phyloP scores from a whole-genome alignment of 2,888 invertebrate species.

The Mantis religiosa region DNA sequence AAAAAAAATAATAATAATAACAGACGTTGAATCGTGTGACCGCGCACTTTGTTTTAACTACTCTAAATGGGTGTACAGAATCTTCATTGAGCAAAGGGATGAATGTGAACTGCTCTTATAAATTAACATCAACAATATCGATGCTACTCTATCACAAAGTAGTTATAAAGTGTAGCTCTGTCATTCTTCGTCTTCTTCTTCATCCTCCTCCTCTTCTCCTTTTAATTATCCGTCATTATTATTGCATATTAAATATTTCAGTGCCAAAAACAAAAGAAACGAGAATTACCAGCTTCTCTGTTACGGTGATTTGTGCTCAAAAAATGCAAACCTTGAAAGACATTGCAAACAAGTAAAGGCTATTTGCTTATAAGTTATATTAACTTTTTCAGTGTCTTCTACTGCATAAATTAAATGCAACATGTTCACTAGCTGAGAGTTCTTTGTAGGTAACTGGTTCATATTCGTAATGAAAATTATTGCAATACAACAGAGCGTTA shows the following conservation, averaged over 20 bases:
- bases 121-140: not conserved
- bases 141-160: not conserved
- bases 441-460: not conserved
- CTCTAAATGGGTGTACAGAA: not conserved
- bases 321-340: not conserved
- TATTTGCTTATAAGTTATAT: not conserved
- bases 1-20: no score
- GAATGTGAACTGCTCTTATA: not conserved
- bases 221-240: not conserved
- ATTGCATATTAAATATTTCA: not conserved
- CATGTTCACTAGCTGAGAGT: not conserved
- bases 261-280: not conserved
- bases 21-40: not conserved
- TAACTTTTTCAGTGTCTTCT: not conserved
- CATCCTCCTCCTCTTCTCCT: not conserved
- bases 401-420: not conserved
- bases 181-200: not conserved
- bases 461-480: not conserved
- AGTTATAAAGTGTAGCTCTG: not conserved
- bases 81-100: conserved; percentile 6
- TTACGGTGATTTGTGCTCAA: not conserved
- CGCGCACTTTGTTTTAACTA: not conserved
- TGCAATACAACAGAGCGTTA: not conserved
- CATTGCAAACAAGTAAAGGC: not conserved
- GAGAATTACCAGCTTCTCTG: not conserved